These are phyloP conservation scores for Solenopsis invicta DNA, from an alignment of 1,140 invertebrate genomes.

Conservation along the genomic window DNA sequence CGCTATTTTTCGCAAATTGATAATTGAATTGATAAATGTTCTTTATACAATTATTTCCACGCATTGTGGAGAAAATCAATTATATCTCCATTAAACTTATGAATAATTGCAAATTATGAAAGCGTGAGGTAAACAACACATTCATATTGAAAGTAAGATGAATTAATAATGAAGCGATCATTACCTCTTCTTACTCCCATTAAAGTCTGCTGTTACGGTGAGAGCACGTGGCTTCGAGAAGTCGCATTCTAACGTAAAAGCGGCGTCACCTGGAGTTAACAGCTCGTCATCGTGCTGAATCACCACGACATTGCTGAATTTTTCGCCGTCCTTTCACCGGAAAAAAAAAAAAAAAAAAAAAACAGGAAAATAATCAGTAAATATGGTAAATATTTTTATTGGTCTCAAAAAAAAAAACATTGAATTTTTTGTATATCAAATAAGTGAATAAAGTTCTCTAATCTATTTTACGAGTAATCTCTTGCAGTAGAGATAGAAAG, in stretches of 20 bases:
- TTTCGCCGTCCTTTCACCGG: conserved; percentile 84
- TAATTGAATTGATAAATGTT: not conserved
- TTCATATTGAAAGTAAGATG: conserved; percentile 39
- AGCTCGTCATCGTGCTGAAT: conserved; percentile 89
- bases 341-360: not conserved
- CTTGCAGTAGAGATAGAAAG: not conserved
- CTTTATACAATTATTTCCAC: not conserved
- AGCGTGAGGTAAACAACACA: not conserved
- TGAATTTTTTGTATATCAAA: not conserved
- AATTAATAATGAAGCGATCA: not conserved
- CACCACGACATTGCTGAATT: conserved; percentile 88
- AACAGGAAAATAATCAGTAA: not conserved
- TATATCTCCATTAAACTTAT: conserved; percentile 26
- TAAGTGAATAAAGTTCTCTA: not conserved
- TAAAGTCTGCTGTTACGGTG: conserved; percentile 86
- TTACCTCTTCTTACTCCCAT: conserved; percentile 83
- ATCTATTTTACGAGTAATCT: not conserved
- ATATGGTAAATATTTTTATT: conserved; percentile 25
- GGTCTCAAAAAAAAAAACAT: not conserved
- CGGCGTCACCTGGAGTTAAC: conserved; percentile 89
- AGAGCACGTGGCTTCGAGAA: conserved; percentile 87
- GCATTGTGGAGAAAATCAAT: conserved; percentile 4
- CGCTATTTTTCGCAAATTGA: not conserved
- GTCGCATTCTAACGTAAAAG: conserved; percentile 89
- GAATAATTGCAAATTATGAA: conserved; percentile 33